Evolutionary conservation across 2,888 invertebrate species (phyloP).

Genomic region (Epicampocera succincta): DNA sequence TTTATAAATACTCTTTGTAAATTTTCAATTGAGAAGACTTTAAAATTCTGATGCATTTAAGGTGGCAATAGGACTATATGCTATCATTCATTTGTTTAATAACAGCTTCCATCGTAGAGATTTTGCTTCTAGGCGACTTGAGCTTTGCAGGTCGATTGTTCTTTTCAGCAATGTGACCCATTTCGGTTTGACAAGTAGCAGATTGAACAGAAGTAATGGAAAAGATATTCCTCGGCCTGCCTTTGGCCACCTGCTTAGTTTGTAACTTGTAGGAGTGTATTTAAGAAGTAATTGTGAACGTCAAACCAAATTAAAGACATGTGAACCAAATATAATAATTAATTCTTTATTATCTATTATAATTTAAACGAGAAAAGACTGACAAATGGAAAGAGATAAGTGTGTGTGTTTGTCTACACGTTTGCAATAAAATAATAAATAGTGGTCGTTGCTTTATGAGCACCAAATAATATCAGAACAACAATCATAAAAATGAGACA

Average conservation of each 20-base stretch:
- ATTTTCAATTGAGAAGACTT: too few species aligned
- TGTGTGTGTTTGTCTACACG: neutral
- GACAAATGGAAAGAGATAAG: neutral
- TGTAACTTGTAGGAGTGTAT: conserved; percentile 4
- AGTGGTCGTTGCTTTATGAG: conserved; percentile 52
- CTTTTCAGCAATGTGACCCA: too few species aligned
- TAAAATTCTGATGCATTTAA: too few species aligned
- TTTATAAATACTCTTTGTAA: too few species aligned
- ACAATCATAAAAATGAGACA: conserved; percentile 56
- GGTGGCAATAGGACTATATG: too few species aligned
- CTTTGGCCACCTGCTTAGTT: neutral
- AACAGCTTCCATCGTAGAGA: too few species aligned
- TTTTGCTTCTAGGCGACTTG: too few species aligned
- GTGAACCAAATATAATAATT: conserved; percentile 64
- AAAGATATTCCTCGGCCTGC: too few species aligned
- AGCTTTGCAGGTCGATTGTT: too few species aligned
- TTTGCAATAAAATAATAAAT: conserved; percentile 40
- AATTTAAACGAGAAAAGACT: conserved; percentile 25
- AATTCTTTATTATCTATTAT: conserved; percentile 53
- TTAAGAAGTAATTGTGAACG: conserved; percentile 31
- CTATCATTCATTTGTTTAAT: too few species aligned
- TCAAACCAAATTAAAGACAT: conserved; percentile 26
- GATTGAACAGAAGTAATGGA: too few species aligned
- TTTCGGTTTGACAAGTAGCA: too few species aligned
- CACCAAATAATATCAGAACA: conserved; percentile 55